These are phyloP conservation scores for Aporrectodea caliginosa DNA, from an alignment of 1,140 invertebrate species.

Conservation along the genomic window DNA sequence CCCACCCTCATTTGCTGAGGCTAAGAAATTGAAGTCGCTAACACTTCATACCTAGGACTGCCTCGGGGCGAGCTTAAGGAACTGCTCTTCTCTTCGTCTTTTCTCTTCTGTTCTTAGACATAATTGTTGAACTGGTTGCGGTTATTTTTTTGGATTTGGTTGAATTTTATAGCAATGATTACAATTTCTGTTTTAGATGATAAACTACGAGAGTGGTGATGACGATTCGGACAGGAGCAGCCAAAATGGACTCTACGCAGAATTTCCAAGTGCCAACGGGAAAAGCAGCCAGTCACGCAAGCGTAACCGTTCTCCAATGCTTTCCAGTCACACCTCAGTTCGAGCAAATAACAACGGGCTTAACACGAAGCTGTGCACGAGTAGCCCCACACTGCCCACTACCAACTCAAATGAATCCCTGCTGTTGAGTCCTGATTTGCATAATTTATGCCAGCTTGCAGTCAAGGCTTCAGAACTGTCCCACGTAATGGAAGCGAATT, in stretches of 20 bases:
- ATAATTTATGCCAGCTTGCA: background rate
- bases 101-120: too few relatives aligned
- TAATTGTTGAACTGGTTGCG: too few relatives aligned
- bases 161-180: too few relatives aligned
- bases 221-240: background rate
- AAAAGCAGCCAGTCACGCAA: background rate
- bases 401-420: background rate
- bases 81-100: too few relatives aligned
- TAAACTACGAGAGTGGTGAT: background rate
- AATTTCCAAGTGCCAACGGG: background rate
- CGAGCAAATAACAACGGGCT: background rate
- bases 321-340: background rate
- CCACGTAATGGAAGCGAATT: too few relatives aligned
- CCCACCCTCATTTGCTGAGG: too few relatives aligned
- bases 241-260: background rate
- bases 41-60: too few relatives aligned
- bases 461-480: background rate
- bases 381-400: background rate
- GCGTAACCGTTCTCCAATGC: background rate
- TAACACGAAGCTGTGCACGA: background rate
- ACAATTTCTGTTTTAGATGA: too few relatives aligned
- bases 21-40: too few relatives aligned
- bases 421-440: background rate
- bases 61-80: too few relatives aligned
- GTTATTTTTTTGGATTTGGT: too few relatives aligned